phyloP scores from a whole-genome alignment of 2,113 vertebrate species.

The Fulica atra region DNA sequence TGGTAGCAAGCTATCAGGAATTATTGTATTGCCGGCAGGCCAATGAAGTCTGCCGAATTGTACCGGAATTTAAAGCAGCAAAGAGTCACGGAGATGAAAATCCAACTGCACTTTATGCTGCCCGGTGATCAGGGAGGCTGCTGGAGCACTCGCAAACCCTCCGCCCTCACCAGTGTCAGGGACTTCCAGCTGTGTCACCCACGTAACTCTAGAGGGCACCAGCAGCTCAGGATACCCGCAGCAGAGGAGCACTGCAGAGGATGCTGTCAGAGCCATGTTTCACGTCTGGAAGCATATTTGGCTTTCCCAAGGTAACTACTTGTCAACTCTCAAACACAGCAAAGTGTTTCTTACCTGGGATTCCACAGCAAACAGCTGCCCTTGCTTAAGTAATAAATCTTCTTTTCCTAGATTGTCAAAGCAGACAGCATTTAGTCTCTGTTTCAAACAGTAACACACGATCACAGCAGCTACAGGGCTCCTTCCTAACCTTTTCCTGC shows the following conservation, averaged over 20 bases:
- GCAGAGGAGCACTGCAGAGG: no score
- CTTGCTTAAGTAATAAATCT: constrained; percentile 84
- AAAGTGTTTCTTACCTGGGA: constrained; percentile 80
- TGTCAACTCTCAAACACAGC: not conserved
- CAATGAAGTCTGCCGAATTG: not conserved
- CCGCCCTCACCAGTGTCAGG: not conserved
- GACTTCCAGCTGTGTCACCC: not conserved
- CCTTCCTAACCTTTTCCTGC: not conserved
- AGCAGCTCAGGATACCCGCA: not conserved
- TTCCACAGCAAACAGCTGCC: constrained; percentile 79
- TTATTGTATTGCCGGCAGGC: not conserved
- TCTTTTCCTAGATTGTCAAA: constrained; percentile 86
- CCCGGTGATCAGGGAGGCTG: not conserved
- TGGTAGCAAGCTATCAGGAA: not conserved
- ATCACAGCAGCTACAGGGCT: not conserved
- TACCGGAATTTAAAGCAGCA: not conserved
- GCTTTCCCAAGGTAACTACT: not conserved
- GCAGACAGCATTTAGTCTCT: constrained; percentile 13
- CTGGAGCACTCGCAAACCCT: fast-evolving
- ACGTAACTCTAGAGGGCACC: constrained; percentile 31
- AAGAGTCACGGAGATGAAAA: not conserved
- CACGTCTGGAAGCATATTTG: not conserved
- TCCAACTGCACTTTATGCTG: not conserved
- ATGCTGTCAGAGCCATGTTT: no score
- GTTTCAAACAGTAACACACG: not conserved